Base-by-base conservation (phyloP, 2,113 vertebrate genomes). In the Arenaria interpres region DNA sequence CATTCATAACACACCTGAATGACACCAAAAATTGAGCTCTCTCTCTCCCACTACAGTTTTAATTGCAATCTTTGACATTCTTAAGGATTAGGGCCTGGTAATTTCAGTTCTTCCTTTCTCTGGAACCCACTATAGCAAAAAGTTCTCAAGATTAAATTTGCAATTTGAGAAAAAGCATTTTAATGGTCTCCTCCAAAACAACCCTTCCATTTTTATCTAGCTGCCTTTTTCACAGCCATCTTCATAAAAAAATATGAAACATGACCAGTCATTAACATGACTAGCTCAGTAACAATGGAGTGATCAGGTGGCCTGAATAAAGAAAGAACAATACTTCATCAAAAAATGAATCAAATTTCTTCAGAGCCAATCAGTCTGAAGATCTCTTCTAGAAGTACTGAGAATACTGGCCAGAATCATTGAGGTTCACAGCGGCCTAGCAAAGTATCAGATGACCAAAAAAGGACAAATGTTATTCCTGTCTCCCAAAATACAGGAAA, bases 101-200 rank as follows among this genome's bases (percentile, higher is more conserved):
- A 86, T 84, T 93, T 86, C 59, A 92, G 76, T 80, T 67, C 51
- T 83, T 69, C 75, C 79, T 45, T 90, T 92, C 43, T 92, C 89
- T 9, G 20, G 43, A 93, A 81, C 2, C n/a, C 75, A 83, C 59
- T 30, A 84, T 14, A 88, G n/a, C 22, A 67, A 84, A 84, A 90
- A 69, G 54, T 45, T 41, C 62, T 66, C 53, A 56, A 69, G 62
- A 83, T 79, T 77, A 81, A 90, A 92, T 59, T 59, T 84, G 59
- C 68, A 74, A 10, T 54, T 51, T 59, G 59, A 30, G 51, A 68
- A 88, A 84, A 67, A 15, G 10, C 16, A 51, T 39, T 88, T 90
- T 69, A 92, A 76, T 37, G 10, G 27, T 51, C 27, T 75, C 48
- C 54, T 90, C 46, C 30, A 92, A 92, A 90, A 46, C 14, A 74